Evolutionary conservation across 2,888 invertebrate species (phyloP).

Genomic region (Archips xylosteana): DNA sequence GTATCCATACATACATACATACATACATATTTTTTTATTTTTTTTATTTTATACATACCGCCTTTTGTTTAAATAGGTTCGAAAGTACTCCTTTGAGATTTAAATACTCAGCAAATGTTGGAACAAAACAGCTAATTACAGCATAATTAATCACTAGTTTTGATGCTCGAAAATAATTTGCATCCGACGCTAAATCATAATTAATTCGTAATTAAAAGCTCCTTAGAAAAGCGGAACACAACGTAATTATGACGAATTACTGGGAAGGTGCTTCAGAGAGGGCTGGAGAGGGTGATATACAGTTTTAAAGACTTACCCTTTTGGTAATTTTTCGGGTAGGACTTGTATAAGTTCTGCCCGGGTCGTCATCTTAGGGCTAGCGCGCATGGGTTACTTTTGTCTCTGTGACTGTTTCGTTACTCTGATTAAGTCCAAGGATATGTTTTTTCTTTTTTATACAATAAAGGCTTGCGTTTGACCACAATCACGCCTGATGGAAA

Average conservation of each 20-base stretch:
- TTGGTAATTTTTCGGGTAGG: too few relatives aligned
- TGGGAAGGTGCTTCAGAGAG: constrained; percentile 46
- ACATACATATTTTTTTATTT: too few relatives aligned
- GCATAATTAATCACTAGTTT: constrained; percentile 39
- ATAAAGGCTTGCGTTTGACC: too few relatives aligned
- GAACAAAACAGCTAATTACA: constrained; percentile 31
- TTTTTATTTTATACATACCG: too few relatives aligned
- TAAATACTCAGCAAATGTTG: neutral
- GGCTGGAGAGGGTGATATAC: constrained; percentile 33
- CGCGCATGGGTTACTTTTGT: too few relatives aligned
- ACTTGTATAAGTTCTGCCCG: too few relatives aligned
- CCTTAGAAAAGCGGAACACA: constrained; percentile 63
- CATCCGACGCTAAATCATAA: constrained; percentile 57
- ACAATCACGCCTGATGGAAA: too few relatives aligned
- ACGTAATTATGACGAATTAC: constrained; percentile 71
- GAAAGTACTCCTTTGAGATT: neutral
- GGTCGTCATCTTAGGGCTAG: too few relatives aligned
- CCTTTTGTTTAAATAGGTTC: neutral
- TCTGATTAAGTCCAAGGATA: too few relatives aligned
- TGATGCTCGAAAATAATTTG: constrained; percentile 45
- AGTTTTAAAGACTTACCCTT: neutral
- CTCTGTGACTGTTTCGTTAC: too few relatives aligned
- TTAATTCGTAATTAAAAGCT: constrained; percentile 63
- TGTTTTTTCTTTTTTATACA: too few relatives aligned
- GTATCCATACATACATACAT: too few relatives aligned